A percentile compares a stretch with the other conserved stretches of the same genome.
These are phyloP conservation scores for Tholera decimalis DNA, from an alignment of 2,888 invertebrate genomes.

Conservation along the genomic window DNA sequence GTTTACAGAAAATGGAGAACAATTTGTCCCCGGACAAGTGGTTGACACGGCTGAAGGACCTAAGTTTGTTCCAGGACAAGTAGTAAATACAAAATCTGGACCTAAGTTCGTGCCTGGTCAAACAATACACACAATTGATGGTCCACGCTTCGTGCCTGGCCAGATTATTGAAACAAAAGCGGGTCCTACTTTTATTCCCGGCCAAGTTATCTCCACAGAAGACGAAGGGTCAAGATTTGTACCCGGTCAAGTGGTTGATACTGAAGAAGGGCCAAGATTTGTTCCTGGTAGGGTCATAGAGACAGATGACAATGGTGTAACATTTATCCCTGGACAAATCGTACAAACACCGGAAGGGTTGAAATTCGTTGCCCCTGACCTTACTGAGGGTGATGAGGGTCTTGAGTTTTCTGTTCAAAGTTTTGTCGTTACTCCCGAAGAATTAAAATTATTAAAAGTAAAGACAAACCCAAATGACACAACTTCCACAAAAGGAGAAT, in stretches of 20 bases:
- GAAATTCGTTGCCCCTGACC: constrained; percentile 93
- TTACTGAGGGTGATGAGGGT: constrained; percentile 93
- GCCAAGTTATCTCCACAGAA: constrained; percentile 93
- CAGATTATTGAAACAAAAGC: constrained; percentile 94
- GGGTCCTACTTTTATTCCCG: constrained; percentile 95
- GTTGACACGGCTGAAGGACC: constrained; percentile 93
- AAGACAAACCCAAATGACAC: constrained; percentile 90
- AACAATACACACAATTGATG: constrained; percentile 93
- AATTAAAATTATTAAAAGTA: constrained; percentile 87
- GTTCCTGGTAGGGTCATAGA: constrained; percentile 94
- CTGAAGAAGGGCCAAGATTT: constrained; percentile 93
- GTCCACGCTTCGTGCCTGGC: constrained; percentile 95
- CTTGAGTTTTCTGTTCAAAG: constrained; percentile 94
- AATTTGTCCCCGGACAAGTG: constrained; percentile 94
- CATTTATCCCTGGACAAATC: constrained; percentile 95
- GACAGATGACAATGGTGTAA: constrained; percentile 93
- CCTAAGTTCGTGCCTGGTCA: constrained; percentile 94
- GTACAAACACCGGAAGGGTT: constrained; percentile 94
- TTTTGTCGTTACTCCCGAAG: constrained; percentile 91
- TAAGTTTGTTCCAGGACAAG: constrained; percentile 95
- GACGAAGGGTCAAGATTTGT: constrained; percentile 92
- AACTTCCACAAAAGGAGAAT: constrained; percentile 90
- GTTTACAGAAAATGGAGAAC: constrained; percentile 93
- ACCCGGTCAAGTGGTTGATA: constrained; percentile 94
- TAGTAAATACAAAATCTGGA: constrained; percentile 93